These are phyloP conservation scores for Melanocharis versteri DNA, from an alignment of 2,113 vertebrate genomes.

Conservation along the genomic window DNA sequence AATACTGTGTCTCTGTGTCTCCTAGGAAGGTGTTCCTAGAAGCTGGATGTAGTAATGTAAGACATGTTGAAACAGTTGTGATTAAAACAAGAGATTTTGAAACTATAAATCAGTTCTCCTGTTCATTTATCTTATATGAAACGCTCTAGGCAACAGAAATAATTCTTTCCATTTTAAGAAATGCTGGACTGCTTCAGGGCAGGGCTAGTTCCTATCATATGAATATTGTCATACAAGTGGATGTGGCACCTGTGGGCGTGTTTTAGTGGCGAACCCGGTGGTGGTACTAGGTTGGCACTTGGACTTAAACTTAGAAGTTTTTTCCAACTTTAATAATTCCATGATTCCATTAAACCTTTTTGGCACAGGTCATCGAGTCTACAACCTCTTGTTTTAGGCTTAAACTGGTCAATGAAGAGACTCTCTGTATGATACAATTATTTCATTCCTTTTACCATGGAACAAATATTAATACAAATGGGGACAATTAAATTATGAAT, in stretches of 20 bases:
- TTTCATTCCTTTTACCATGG: not conserved
- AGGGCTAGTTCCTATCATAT: not conserved
- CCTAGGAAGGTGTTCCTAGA: not conserved
- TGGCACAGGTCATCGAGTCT: not conserved
- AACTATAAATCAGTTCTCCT: not conserved
- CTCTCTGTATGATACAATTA: not conserved
- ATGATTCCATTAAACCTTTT: not conserved
- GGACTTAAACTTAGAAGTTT: not conserved
- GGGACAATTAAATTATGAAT: not conserved
- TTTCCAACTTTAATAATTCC: not conserved
- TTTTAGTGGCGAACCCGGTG: too few relatives aligned
- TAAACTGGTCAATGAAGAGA: not conserved
- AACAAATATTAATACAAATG: not conserved
- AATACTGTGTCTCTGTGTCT: not conserved
- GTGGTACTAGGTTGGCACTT: not conserved
- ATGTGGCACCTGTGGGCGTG: too few relatives aligned
- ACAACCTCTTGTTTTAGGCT: not conserved
- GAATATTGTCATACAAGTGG: not conserved
- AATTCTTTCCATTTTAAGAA: not conserved
- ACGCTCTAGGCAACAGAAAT: not conserved
- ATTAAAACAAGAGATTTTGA: not conserved
- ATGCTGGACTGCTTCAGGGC: not conserved
- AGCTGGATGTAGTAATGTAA: not conserved
- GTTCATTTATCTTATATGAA: not conserved
- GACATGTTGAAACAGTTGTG: not conserved